These are phyloP conservation scores for Atta cephalotes DNA, from an alignment of 1,140 invertebrate genomes.

Conservation along the genomic window DNA sequence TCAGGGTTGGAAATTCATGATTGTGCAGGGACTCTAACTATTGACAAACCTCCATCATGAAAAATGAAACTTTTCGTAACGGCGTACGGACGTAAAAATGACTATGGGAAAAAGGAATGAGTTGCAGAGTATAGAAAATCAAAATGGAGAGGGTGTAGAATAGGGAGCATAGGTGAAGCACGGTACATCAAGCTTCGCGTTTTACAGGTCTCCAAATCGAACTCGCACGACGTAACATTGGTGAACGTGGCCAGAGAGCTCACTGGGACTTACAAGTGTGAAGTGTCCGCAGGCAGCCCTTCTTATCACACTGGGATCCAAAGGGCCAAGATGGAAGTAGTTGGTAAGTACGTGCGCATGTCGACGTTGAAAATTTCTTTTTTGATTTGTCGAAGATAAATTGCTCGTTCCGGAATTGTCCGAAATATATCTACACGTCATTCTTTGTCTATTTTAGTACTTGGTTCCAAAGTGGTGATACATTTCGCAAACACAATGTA, in stretches of 20 bases:
- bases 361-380: constrained; percentile 38
- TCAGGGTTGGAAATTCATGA: background rate
- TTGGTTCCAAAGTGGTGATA: constrained; percentile 9
- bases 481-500: constrained; percentile 11
- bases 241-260: constrained; percentile 87
- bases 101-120: background rate
- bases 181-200: constrained; percentile 37
- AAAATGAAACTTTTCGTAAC: constrained; percentile 39
- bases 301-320: constrained; percentile 90
- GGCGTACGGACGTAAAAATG: constrained; percentile 9
- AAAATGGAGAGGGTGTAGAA: background rate
- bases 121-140: background rate
- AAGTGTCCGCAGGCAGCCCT: constrained; percentile 91
- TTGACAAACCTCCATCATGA: constrained; percentile 25
- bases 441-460: background rate
- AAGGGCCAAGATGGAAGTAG: constrained; percentile 89
- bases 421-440: constrained; percentile 20
- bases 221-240: constrained; percentile 87
- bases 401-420: constrained; percentile 31
- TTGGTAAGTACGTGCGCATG: constrained; percentile 87
- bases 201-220: constrained; percentile 86
- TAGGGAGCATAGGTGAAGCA: background rate
- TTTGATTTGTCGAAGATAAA: constrained; percentile 40
- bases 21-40: constrained; percentile 1
- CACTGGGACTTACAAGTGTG: constrained; percentile 91